Evolutionary conservation across 2,888 invertebrate species (phyloP), one percentile per base, ranked within the genome.

Genomic region (Cepaea hortensis): DNA sequence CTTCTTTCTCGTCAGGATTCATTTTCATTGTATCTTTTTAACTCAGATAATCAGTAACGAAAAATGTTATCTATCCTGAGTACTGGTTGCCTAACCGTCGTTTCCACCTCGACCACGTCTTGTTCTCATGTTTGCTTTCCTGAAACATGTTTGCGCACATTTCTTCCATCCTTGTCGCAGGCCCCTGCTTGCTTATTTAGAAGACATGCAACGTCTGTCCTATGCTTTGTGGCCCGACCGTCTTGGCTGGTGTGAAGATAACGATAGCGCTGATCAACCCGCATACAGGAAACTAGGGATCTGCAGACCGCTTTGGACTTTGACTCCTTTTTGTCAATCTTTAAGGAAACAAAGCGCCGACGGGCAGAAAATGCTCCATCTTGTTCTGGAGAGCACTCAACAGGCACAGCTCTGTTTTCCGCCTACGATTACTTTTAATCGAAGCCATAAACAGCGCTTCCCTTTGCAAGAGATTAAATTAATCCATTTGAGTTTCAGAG

Each of bases 401-500:
- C 20, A n/a, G 65, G 11, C 81, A 46, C 65, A 81, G 48, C 70
- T 70, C 35, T 35, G 81, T 48, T 50, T 70, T 81, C 70, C 3
- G 11, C n/a, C 70, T 46, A 50, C 68, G 81, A 70, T 81, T 81
- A 81, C 81, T 70, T n/a, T 68, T 70, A 81, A 46, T 70, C 48
- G 50, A 81, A 48, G 70, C 48, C n/a, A 70, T 65, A 81, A 81
- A 81, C 81, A 81, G 48, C 68, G 81, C 70, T 68, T 70, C 81
- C 50, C 70, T 70, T 50, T 20, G 70, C 48, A 2, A 5, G 70
- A 70, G 81, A 81, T 81, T 81, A 70, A 18, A 81, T 70, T 81
- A 70, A 81, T 81, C 81, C 81, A 50, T 68, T 48, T 46, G 81
- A n/a, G 50, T 50, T 70, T 35, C 9, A 70, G 48, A 48, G 68